A percentile compares a stretch with the other conserved stretches of the same genome.
phyloP scores from a whole-genome alignment of 2,888 invertebrate species.

The Ormyrus nitidulus region DNA sequence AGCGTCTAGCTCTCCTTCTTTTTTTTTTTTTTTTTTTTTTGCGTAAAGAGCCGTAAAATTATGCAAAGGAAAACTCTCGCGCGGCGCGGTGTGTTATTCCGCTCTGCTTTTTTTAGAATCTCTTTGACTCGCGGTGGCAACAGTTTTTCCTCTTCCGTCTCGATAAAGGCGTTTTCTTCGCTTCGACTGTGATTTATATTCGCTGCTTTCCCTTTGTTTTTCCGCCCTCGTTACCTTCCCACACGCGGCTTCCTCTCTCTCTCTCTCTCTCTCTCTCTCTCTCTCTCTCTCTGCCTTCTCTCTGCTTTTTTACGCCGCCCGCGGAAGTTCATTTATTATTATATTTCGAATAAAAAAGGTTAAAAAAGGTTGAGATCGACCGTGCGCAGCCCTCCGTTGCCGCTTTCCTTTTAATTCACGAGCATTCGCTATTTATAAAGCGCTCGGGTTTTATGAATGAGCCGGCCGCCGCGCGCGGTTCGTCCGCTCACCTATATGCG shows the following conservation, averaged over 20 bases:
- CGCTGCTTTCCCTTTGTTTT: constrained; percentile 51
- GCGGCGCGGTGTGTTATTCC: constrained; percentile 21
- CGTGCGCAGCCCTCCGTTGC: too few relatives aligned
- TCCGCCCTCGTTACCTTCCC: constrained; percentile 45
- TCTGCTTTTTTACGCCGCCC: constrained; percentile 5
- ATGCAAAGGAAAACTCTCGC: constrained; percentile 32
- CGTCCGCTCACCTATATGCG: too few relatives aligned
- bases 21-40: background rate
- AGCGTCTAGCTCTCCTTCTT: background rate
- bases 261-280: background rate
- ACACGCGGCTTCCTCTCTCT: constrained; percentile 13
- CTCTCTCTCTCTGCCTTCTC: background rate
- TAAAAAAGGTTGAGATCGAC: background rate
- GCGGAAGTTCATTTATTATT: constrained; percentile 38
- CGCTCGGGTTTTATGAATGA: too few relatives aligned
- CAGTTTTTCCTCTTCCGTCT: constrained; percentile 35
- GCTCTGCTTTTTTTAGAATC: constrained; percentile 19
- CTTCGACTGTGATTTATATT: constrained; percentile 43
- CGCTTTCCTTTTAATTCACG: too few relatives aligned
- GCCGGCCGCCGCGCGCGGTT: too few relatives aligned
- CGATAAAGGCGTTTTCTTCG: constrained; percentile 39
- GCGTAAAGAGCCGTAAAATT: constrained; percentile 16
- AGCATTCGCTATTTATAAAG: too few relatives aligned
- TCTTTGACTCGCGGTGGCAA: constrained; percentile 23
- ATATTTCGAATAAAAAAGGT: background rate